These are phyloP conservation scores for Lacerta viridis DNA, from an alignment of 2,797 vertebrate genomes.

Conservation along the genomic window DNA sequence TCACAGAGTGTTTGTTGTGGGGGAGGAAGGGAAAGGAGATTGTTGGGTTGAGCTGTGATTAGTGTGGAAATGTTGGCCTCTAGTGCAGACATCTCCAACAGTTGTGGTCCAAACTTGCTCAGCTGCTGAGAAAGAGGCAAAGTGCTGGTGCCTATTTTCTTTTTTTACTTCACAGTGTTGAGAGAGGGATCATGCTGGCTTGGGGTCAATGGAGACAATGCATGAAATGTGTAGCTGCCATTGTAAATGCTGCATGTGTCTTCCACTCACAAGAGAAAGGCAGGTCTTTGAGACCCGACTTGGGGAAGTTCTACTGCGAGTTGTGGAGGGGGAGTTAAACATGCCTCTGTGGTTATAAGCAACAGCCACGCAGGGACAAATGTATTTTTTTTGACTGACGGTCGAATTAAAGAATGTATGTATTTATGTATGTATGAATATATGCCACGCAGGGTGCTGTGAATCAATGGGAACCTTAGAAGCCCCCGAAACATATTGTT, in stretches of 20 bases:
- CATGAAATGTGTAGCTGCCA: neutral
- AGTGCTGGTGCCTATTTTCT: neutral
- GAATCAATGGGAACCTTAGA: constrained; percentile 45
- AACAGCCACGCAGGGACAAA: neutral
- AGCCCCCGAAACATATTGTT: constrained; percentile 27
- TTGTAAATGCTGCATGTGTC: neutral
- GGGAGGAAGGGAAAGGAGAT: no score
- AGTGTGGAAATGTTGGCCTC: no score
- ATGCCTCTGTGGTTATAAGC: neutral
- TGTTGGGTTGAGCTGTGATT: no score
- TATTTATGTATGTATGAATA: no score
- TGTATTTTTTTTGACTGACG: no score
- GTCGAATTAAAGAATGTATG: no score
- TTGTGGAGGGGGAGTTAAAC: neutral
- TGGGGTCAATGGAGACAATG: neutral
- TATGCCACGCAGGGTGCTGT: neutral
- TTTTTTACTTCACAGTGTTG: neutral
- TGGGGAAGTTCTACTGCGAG: neutral
- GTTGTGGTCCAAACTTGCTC: neutral
- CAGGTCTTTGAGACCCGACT: no score
- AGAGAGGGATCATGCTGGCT: neutral
- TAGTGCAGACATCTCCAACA: no score
- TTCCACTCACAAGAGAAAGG: neutral
- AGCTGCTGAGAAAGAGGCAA: constrained; percentile 48
- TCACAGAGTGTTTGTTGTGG: no score